Evolutionary conservation across 1,140 invertebrate genomes (phyloP).

Genomic region (Adelges cooleyi): DNA sequence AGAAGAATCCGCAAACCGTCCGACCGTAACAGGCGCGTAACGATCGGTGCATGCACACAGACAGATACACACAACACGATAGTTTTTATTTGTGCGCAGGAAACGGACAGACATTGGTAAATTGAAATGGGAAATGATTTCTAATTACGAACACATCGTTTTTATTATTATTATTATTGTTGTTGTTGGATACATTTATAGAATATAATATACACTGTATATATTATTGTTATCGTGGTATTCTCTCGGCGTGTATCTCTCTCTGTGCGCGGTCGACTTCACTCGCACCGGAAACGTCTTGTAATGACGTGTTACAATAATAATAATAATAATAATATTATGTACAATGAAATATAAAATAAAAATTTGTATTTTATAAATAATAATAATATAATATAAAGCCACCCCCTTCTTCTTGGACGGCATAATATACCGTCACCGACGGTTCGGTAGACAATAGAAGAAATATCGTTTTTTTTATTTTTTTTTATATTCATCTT

Average conservation of each 20-base stretch:
- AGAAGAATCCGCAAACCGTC: constrained; percentile 1
- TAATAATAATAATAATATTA: too few relatives aligned
- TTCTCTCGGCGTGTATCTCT: too few relatives aligned
- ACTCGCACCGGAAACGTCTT: constrained; percentile 28
- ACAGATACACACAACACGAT: neutral
- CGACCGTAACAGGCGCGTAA: constrained; percentile 6
- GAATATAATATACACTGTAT: too few relatives aligned
- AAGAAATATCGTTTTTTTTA: constrained; percentile 25
- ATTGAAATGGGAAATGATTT: constrained; percentile 29
- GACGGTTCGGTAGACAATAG: constrained; percentile 6
- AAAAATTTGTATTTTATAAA: constrained; percentile 1
- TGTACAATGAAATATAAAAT: too few relatives aligned
- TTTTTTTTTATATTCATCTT: too few relatives aligned
- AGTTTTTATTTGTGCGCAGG: neutral
- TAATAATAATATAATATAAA: too few relatives aligned
- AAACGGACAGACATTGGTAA: constrained; percentile 27
- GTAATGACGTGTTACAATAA: constrained; percentile 12
- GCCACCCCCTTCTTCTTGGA: too few relatives aligned
- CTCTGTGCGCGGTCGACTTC: constrained; percentile 6
- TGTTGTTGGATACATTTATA: neutral
- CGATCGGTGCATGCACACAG: neutral
- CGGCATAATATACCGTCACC: too few relatives aligned
- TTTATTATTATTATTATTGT: constrained; percentile 13
- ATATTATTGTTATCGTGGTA: too few relatives aligned
- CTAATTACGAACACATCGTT: constrained; percentile 29